Evolutionary conservation across 1,140 invertebrate species (phyloP).

Genomic region (Atta cephalotes): DNA sequence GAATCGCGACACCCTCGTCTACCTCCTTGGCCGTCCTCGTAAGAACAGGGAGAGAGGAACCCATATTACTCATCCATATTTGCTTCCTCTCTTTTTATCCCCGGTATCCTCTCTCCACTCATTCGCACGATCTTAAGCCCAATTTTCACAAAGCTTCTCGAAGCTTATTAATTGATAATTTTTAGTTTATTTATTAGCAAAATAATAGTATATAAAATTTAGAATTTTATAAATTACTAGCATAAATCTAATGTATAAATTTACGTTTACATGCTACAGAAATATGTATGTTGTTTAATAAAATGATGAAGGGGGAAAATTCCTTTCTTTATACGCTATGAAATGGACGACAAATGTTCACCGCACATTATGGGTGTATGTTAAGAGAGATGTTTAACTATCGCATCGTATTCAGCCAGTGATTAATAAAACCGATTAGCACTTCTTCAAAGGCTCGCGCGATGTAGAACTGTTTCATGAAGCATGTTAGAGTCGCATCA

Average conservation of each 20-base stretch:
- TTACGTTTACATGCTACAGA: background rate
- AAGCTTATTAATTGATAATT: background rate
- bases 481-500: background rate
- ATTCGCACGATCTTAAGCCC: conserved; percentile 64
- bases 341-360: conserved; percentile 15
- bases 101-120: conserved; percentile 34
- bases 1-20: conserved; percentile 81
- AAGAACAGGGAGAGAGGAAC: conserved; percentile 72
- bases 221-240: background rate
- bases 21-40: conserved; percentile 62
- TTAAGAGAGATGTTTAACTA: conserved; percentile 16
- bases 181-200: background rate
- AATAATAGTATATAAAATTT: conserved; percentile 9
- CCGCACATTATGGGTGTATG: background rate
- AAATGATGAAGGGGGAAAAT: background rate
- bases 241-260: background rate
- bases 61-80: conserved; percentile 78
- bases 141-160: conserved; percentile 56
- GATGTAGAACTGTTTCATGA: background rate
- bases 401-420: background rate
- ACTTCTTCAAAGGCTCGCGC: background rate
- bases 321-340: conserved; percentile 32
- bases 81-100: conserved; percentile 58
- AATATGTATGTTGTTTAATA: background rate
- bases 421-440: conserved; percentile 49